Base-by-base conservation (phyloP, 2,797 vertebrate species). In the Diplodus sargus region DNA sequence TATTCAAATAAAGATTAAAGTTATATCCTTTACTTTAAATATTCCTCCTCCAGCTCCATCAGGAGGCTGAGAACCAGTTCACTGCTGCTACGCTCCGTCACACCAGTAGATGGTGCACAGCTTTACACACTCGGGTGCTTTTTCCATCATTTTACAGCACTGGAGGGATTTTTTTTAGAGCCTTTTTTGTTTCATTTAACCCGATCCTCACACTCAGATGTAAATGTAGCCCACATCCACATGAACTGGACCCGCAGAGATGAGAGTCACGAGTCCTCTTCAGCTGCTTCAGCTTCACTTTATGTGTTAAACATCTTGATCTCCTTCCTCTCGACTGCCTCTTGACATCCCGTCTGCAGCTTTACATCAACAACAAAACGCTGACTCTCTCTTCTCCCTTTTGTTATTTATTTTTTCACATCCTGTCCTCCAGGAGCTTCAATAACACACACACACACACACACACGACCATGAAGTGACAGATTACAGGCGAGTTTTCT, bases 51-150 rank as follows among this genome's bases (percentile, higher is more conserved):
- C 20, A 0, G 22, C 14, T 22, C 7, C 4, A 11, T 0, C 2
- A 4, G 23, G 2, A 4, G 10, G 12, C 2, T 3, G 1, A 17
- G 45, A 34, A 10, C 0, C 14, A 1, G 2, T 10, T 28, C 9
- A 22, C 23, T 53, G 62, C 4, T 83, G 59, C 54, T 25, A 2
- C 61, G 0, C 71, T 43, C 16, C 45, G 15, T 85, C 47, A 3
- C 0, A 34, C 86, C 93, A 93, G 82, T 77, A 94, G 93, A 61
- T 87, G 91, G 93, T 0, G 84, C 74, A 63, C 74, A 10, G 9
- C 62, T 63, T 62, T 76, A n/a, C 81, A 75, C 30, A 42, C 64
- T 54, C 51, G 53, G 54, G 0, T 61, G 3, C 17, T 13, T 17
- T 30, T 3, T 6, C 11, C 43, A 47, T 53, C 9, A 15, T 8